phyloP scores from a whole-genome alignment of 2,797 vertebrate genomes.

The Podarcis lilfordi region DNA sequence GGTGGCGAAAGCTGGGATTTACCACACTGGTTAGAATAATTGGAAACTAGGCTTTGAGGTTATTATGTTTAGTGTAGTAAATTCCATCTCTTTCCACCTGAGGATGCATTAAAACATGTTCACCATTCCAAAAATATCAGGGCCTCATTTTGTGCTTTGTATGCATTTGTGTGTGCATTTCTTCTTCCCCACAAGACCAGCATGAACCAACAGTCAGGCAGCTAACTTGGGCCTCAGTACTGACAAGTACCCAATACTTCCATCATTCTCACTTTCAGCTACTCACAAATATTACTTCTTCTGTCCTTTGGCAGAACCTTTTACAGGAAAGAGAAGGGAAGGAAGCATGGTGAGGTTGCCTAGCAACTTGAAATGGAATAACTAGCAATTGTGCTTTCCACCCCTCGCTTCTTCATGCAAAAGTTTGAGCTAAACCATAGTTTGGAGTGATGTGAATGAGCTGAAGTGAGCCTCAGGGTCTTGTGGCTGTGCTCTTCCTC shows the following conservation, averaged over 20 bases:
- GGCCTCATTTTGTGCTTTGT: background rate
- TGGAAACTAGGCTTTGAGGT: background rate
- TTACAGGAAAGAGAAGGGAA: background rate
- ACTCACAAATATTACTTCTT: background rate
- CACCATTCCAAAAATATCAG: background rate
- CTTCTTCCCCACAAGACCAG: background rate
- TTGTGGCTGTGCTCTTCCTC: background rate
- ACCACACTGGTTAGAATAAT: background rate
- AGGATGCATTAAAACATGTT: background rate
- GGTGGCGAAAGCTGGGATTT: conserved; percentile 13
- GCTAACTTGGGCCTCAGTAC: background rate
- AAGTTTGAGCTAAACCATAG: background rate
- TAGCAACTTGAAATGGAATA: background rate
- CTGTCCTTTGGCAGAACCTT: background rate
- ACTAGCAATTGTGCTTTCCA: no score
- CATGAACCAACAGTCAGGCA: background rate
- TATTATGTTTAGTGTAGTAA: background rate
- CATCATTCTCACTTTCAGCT: background rate
- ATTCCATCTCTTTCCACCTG: background rate
- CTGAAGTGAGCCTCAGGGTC: background rate
- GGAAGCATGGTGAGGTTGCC: background rate
- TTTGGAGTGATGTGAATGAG: background rate
- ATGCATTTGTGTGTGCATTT: background rate
- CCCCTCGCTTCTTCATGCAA: background rate
- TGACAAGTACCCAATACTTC: background rate